Percentiles rank a stretch among this genome's conserved stretches.
These are phyloP conservation scores for Pteria penguin DNA, from an alignment of 2,888 invertebrate genomes.

Conservation along the genomic window DNA sequence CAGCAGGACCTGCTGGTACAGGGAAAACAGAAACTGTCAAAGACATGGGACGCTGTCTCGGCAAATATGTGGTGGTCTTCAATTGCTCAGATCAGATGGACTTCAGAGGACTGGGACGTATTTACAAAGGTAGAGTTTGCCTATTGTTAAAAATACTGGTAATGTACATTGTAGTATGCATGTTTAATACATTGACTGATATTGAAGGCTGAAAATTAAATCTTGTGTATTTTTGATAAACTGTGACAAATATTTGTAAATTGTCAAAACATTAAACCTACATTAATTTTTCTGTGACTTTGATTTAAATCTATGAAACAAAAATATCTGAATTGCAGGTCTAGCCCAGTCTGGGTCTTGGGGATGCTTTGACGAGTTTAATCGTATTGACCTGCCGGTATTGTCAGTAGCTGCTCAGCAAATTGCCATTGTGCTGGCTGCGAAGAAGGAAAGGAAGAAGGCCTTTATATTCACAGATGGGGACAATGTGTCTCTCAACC, in stretches of 20 bases:
- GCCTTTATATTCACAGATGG: constrained; percentile 96
- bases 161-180: too few species aligned
- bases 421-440: constrained; percentile 91
- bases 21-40: constrained; percentile 83
- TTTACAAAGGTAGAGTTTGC: constrained; percentile 79
- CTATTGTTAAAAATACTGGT: too few species aligned
- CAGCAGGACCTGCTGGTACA: constrained; percentile 97
- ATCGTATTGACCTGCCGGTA: constrained; percentile 92
- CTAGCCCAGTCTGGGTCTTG: constrained; percentile 80
- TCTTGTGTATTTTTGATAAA: neutral
- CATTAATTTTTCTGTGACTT: neutral
- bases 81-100: constrained; percentile 82
- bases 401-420: constrained; percentile 97
- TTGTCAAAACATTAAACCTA: neutral
- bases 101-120: constrained; percentile 80
- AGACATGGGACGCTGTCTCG: constrained; percentile 81
- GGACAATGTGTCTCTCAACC: constrained; percentile 93
- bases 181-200: too few species aligned
- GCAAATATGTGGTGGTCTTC: constrained; percentile 81
- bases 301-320: too few species aligned
- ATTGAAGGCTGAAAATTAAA: too few species aligned
- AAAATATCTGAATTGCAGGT: constrained; percentile 65
- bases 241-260: neutral
- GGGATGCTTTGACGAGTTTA: constrained; percentile 81
- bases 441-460: constrained; percentile 96